Base-by-base conservation (phyloP, 1,140 invertebrate species). In the Dreissena rostriformis region DNA sequence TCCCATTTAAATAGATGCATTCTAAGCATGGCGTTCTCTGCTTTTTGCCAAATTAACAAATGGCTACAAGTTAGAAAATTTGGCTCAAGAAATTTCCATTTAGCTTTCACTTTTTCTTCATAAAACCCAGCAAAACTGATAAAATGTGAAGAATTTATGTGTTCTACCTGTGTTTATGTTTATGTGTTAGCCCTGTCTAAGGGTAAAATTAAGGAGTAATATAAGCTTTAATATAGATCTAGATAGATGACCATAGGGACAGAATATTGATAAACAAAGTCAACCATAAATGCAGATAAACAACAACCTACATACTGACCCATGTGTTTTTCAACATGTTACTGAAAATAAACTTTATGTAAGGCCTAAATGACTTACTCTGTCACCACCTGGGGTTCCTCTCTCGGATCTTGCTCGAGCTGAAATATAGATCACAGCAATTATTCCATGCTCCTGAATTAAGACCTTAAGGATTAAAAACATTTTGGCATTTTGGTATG, bases 361-460 rank as follows among this genome's bases (percentile, higher is more conserved):
- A 66, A 19, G 67, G 4, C 2, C 14, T 39, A 6, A 65, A 51
- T 14, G 15, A 72, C 79, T 82, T 26, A 82, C 70, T 49, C 63
- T 63, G 24, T 77, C 82, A 57, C 73, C 72, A 15, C 71, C 74
- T 57, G 73, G 73, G 24, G 66, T 71, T 8, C 73, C 66, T 24
- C 73, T 84, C 14, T 77, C 74, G 57, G 67, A 77, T 57, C 84
- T 67, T 28, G 84, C 57, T 24, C 78, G 39, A 29, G 84, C 84
- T 85, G 75, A 73, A 73, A 77, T 61, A 61, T 6, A 61, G 22
- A 39, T 39, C 2, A 39, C 39, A 39, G 8, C 39, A 39, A 39
- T 39, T 8, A 39, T 39, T 39, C 39, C 39, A 39, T 5, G 39
- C 39, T 39, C 39, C 39, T 8, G 8, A 39, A 2, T 39, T 39